A percentile compares a stretch with the other conserved stretches of the same genome.
phyloP scores from a whole-genome alignment of 2,797 vertebrate genomes.

The Oreonectes daqikongensis region DNA sequence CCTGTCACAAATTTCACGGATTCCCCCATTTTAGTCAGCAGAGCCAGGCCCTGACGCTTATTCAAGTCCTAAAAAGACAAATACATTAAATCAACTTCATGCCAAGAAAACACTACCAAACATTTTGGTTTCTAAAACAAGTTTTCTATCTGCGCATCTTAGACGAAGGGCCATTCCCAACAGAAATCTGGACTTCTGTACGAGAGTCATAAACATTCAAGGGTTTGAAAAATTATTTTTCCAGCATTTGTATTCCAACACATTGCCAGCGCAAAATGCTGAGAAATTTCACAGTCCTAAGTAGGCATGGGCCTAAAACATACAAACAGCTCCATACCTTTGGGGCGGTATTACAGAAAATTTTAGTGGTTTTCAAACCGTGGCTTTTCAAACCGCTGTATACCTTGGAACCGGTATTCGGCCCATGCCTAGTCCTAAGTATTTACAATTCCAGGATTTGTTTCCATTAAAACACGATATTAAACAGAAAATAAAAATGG shows the following conservation, averaged over 20 bases:
- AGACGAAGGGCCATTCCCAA: not conserved
- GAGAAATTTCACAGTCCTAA: conserved; percentile 9
- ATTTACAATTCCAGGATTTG: not conserved
- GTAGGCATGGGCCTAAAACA: too few species aligned
- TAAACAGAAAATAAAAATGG: not conserved
- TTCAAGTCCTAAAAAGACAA: conserved; percentile 86
- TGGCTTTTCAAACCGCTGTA: too few species aligned
- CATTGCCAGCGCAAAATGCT: not conserved
- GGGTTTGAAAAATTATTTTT: conserved; percentile 20
- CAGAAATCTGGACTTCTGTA: conserved; percentile 14
- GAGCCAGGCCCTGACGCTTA: conserved; percentile 91
- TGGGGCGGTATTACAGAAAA: too few species aligned
- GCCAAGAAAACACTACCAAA: not conserved
- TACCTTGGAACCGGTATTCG: too few species aligned
- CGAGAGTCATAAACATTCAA: conserved; percentile 1
- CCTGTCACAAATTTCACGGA: conserved; percentile 93
- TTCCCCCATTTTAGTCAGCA: conserved; percentile 92
- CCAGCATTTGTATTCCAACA: not conserved
- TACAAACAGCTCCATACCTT: too few species aligned
- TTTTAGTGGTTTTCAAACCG: too few species aligned
- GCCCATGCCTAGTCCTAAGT: not conserved
- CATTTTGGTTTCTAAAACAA: not conserved
- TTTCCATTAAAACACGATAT: not conserved
- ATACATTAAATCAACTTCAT: conserved; percentile 2
- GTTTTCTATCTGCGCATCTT: not conserved